Evolutionary conservation across 1,140 invertebrate genomes (phyloP).

Genomic region (Parapsyche elsis): DNA sequence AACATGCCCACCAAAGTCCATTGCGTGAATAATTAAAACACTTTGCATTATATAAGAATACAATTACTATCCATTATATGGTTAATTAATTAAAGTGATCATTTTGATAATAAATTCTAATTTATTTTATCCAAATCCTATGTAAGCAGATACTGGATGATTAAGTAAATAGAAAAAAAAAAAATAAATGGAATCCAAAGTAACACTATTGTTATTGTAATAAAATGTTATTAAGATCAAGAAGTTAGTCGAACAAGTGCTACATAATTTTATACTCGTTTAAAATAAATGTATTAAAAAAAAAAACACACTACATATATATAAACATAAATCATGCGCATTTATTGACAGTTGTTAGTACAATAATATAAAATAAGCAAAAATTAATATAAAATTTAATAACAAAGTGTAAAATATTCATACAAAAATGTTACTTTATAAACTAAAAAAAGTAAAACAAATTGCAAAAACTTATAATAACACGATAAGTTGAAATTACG

Average conservation of each 20-base stretch:
- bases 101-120: too few relatives aligned
- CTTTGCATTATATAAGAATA: not conserved
- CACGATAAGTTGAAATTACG: constrained; percentile 1
- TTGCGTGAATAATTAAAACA: not conserved
- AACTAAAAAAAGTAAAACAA: not conserved
- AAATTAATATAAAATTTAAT: constrained; percentile 15
- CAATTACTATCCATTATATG: not conserved
- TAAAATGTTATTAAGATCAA: too few relatives aligned
- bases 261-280: not conserved
- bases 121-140: too few relatives aligned
- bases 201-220: too few relatives aligned
- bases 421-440: not conserved
- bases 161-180: too few relatives aligned
- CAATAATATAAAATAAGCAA: constrained; percentile 3
- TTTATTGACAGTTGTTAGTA: constrained; percentile 39
- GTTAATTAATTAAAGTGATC: too few relatives aligned
- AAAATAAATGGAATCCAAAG: too few relatives aligned
- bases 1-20: not conserved
- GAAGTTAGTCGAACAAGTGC: too few relatives aligned
- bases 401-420: constrained; percentile 7
- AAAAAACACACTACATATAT: too few relatives aligned
- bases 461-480: constrained; percentile 9
- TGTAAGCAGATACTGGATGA: too few relatives aligned
- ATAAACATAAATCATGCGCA: not conserved
- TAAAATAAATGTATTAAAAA: not conserved